These are phyloP conservation scores for Calliopsis andreniformis DNA, from an alignment of 1,140 invertebrate genomes.

Conservation along the genomic window DNA sequence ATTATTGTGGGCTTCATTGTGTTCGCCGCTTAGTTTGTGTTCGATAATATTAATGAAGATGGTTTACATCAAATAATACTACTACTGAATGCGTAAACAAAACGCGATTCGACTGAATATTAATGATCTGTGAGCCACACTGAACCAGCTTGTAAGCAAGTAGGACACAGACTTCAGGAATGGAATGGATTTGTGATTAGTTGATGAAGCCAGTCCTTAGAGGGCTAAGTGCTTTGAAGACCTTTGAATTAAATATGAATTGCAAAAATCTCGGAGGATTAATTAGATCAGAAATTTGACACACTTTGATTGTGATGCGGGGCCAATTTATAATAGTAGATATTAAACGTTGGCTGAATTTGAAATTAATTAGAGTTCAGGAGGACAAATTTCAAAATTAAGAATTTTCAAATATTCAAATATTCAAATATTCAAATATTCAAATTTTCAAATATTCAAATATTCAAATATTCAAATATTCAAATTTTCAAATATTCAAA, in stretches of 20 bases:
- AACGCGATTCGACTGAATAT: slow-evolving; percentile 13
- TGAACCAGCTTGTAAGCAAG: slow-evolving; percentile 25
- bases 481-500: no score
- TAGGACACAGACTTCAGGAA: not conserved
- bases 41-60: not conserved
- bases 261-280: not conserved
- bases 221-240: slow-evolving; percentile 10
- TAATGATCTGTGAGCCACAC: slow-evolving; percentile 12
- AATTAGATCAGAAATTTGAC: slow-evolving; percentile 4
- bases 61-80: not conserved
- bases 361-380: no score
- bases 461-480: no score
- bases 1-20: not conserved
- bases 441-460: no score
- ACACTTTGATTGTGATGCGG: not conserved
- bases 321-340: not conserved
- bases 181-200: slow-evolving; percentile 16
- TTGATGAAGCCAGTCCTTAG: slow-evolving; percentile 7
- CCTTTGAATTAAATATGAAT: slow-evolving; percentile 38
- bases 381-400: no score
- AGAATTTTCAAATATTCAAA: no score
- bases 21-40: no score
- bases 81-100: not conserved
- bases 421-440: no score
- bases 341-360: no score